Conservation (phyloP, 37 sponge, comb jelly and placozoan genomes). For the Chondrilla cf. caribensis region DNA sequence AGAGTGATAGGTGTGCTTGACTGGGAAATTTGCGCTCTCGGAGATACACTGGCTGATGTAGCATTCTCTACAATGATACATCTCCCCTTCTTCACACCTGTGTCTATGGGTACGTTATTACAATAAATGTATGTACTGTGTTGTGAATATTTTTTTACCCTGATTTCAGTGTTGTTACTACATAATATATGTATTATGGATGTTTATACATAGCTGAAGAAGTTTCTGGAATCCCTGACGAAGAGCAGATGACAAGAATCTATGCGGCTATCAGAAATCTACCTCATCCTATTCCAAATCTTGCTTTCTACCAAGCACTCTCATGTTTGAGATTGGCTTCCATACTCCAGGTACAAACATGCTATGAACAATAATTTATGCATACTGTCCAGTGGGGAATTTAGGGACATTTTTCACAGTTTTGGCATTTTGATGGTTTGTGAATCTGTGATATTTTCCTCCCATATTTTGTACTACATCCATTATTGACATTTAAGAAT, state of each 20-base stretch:
- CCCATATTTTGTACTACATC: too few relatives aligned
- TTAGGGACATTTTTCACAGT: too few relatives aligned
- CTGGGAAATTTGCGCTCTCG: constrained; percentile 85
- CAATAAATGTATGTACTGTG: background rate
- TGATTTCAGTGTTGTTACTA: background rate
- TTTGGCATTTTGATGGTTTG: too few relatives aligned
- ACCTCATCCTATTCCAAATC: constrained; percentile 57
- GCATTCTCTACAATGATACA: constrained; percentile 43
- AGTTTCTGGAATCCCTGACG: constrained; percentile 13
- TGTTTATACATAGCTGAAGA: background rate
- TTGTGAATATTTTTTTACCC: background rate
- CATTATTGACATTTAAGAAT: too few relatives aligned
- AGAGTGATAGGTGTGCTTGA: constrained; percentile 82
- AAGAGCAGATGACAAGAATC: constrained; percentile 35
- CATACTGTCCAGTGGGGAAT: too few relatives aligned
- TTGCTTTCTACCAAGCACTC: constrained; percentile 68
- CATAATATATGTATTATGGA: too few relatives aligned
- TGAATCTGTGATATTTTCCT: too few relatives aligned
- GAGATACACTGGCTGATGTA: constrained; percentile 70
- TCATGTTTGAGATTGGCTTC: constrained; percentile 74
- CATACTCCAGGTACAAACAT: constrained; percentile 55
- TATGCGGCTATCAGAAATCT: constrained; percentile 41
- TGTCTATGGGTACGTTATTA: background rate
- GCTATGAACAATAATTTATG: too few relatives aligned
- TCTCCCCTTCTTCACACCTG: constrained; percentile 1